Evolutionary conservation across 2,888 invertebrate genomes (phyloP), one percentile per base, ranked within the genome.

Genomic region (Rotaria socialis): DNA sequence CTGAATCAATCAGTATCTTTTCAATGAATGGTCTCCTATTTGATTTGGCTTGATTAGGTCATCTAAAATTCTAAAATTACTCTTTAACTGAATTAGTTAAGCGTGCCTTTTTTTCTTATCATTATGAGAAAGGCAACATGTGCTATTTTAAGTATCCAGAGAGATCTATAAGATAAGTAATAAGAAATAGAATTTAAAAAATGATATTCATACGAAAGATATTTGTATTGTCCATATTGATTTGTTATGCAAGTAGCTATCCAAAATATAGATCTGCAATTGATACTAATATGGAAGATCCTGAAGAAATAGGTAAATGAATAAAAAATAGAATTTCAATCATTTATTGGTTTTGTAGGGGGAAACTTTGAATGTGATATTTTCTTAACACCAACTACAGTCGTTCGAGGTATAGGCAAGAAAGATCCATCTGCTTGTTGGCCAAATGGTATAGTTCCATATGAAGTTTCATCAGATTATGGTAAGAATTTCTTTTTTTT

Each of bases 291-390:
- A 19, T 67, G 27, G 11, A 67, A 27, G 35, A 67, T 67, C 67
- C 67, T 47, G 80, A 80, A 80, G 80, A 80, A 80, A 47, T 47
- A 80, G 47, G 80, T 80, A 47, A 11, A 80, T 47, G 16, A 35
- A 75, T 10, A 41, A 43, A 19, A 43, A 8, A 47, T 24, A 11
- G 14, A 3, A 24, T 19, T 19, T 14, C 8, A 6, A 43, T 11
- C 24, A 41, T 22, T 75, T 22, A 43, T 75, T 43, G 19, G 3
- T 43, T 43, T 24, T 47, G 0, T 75, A 41, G 41, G 41, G 10
- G 75, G 47, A 41, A 11, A 75, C 8, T 75, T 47, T 75, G 75
- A 75, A 47, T 43, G 75, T 24, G 75, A 75, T 75, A 75, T 75
- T 43, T 24, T 75, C 3, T 47, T 75, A 24, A 6, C 22, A 43